Percentiles rank a stretch among this genome's conserved stretches.
Conservation (phyloP, 2,888 invertebrate species). For the Sclerodermus sp. region DNA sequence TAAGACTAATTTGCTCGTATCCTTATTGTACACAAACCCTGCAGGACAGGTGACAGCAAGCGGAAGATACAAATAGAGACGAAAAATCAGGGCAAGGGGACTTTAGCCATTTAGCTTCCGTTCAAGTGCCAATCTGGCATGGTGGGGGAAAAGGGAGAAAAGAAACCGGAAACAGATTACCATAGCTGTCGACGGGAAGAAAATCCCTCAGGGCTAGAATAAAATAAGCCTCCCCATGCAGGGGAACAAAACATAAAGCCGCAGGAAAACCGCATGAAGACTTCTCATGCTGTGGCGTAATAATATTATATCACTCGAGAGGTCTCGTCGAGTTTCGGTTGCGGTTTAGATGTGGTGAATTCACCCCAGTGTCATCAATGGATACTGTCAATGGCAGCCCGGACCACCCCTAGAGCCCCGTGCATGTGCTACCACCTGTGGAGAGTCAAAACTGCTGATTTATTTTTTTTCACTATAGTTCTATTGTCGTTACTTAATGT, state of each 20-base stretch:
- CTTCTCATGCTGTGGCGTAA: too few species aligned
- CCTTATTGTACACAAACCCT: too few species aligned
- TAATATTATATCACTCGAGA: not conserved
- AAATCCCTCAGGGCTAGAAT: slow-evolving; percentile 15
- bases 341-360: slow-evolving; percentile 7
- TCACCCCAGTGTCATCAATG: slow-evolving; percentile 2
- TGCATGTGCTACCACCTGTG: slow-evolving; percentile 30
- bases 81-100: too few species aligned
- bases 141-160: slow-evolving; percentile 1
- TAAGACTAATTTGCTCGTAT: too few species aligned
- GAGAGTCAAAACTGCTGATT: slow-evolving; percentile 16
- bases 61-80: not conserved
- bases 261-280: slow-evolving; percentile 19
- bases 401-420: slow-evolving; percentile 19
- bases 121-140: not conserved
- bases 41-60: slow-evolving; percentile 6
- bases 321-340: slow-evolving; percentile 8
- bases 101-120: too few species aligned
- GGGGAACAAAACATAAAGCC: slow-evolving; percentile 23
- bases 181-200: slow-evolving; percentile 30
- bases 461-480: slow-evolving; percentile 23
- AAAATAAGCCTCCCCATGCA: slow-evolving; percentile 11
- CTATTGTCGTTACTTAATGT: slow-evolving; percentile 19
- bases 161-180: slow-evolving; percentile 24
- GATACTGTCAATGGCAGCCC: slow-evolving; percentile 6